These are phyloP conservation scores for Anguilla pacifica DNA, from an alignment of 2,797 vertebrate genomes.

Conservation along the genomic window DNA sequence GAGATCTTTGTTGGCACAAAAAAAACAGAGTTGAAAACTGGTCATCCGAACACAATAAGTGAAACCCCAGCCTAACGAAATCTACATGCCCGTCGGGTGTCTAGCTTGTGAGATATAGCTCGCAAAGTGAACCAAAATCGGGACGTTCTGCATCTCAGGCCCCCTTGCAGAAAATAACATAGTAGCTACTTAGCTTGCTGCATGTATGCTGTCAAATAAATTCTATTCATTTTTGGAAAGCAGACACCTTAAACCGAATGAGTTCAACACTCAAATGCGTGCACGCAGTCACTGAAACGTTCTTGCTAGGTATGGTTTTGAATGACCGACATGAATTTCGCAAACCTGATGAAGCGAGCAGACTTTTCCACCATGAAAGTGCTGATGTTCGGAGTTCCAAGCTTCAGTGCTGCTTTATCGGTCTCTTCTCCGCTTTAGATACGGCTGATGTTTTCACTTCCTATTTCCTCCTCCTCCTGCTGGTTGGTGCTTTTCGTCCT, in stretches of 20 bases:
- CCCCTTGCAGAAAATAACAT: slow-evolving; percentile 26
- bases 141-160: slow-evolving; percentile 3
- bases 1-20: neutral
- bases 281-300: slow-evolving; percentile 7
- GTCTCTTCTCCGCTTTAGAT: slow-evolving; percentile 47
- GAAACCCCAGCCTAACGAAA: neutral
- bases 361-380: slow-evolving; percentile 59
- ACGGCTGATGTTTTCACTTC: slow-evolving; percentile 78
- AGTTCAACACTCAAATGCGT: slow-evolving; percentile 19
- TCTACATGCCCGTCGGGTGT: neutral
- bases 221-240: neutral
- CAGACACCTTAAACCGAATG: neutral
- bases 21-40: neutral
- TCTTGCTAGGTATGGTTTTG: neutral
- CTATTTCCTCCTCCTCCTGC: slow-evolving; percentile 75
- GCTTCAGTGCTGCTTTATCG: slow-evolving; percentile 32
- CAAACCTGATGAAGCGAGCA: slow-evolving; percentile 67
- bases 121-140: neutral
- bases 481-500: slow-evolving; percentile 54
- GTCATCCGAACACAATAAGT: neutral
- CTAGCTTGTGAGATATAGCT: neutral
- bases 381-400: slow-evolving; percentile 65
- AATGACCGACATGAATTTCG: slow-evolving; percentile 33
- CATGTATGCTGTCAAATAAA: slow-evolving; percentile 14
- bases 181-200: neutral